These are phyloP conservation scores for Crotophaga sulcirostris DNA, from an alignment of 2,113 vertebrate species.

Conservation along the genomic window DNA sequence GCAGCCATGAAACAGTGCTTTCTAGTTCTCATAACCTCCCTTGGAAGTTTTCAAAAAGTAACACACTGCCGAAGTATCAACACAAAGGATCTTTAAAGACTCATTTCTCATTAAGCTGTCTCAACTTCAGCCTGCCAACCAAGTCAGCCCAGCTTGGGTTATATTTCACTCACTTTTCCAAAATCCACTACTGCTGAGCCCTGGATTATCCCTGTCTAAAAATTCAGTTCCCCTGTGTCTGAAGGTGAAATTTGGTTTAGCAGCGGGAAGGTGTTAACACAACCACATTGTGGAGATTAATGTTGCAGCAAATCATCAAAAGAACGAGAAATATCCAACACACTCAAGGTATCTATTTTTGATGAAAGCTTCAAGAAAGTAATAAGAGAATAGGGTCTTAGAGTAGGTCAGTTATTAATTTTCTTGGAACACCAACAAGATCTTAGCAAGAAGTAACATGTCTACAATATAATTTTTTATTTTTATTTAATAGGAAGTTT, in stretches of 20 bases:
- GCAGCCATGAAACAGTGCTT: neutral
- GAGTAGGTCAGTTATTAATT: conserved; percentile 21
- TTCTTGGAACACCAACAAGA: conserved; percentile 31
- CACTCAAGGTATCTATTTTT: conserved; percentile 33
- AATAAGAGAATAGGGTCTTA: conserved; percentile 7
- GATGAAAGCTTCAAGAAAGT: conserved; percentile 35
- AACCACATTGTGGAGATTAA: conserved; percentile 18
- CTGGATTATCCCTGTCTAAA: conserved; percentile 56
- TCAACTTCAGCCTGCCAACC: conserved; percentile 18
- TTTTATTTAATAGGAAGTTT: neutral
- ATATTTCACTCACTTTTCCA: conserved; percentile 59
- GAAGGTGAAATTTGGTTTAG: conserved; percentile 59
- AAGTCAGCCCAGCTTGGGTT: conserved; percentile 35
- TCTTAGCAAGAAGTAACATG: neutral
- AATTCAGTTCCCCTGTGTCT: conserved; percentile 21
- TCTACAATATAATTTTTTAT: neutral
- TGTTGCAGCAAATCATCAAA: conserved; percentile 6
- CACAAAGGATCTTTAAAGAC: conserved; percentile 19
- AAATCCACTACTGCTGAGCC: conserved; percentile 48
- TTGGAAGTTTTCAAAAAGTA: conserved; percentile 8
- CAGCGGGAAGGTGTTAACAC: conserved; percentile 56
- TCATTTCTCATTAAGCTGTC: conserved; percentile 46
- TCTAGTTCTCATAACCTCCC: neutral
- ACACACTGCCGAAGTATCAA: neutral
- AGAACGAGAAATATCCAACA: conserved; percentile 39